Percentiles rank a stretch among this genome's conserved stretches.
Conservation (phyloP, 1,140 invertebrate genomes). For the Bombus pyrosoma region DNA sequence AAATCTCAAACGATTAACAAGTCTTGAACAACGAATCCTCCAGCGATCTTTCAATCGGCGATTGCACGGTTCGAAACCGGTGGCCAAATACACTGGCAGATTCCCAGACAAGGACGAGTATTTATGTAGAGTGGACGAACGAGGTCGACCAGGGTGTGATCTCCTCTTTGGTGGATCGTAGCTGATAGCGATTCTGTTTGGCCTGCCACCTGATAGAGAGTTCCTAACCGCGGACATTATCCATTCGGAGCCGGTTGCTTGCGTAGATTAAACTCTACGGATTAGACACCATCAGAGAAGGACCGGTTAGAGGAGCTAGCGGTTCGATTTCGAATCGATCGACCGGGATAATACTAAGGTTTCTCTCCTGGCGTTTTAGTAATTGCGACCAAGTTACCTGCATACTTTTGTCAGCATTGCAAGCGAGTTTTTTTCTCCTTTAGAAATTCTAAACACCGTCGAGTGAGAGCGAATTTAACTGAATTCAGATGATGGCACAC, state of each 20-base stretch:
- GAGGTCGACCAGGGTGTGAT: neutral
- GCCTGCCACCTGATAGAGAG: conserved; percentile 57
- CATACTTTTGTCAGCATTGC: neutral
- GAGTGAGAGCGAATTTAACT: neutral
- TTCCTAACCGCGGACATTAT: conserved; percentile 50
- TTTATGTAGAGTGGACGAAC: neutral
- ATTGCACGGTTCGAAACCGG: neutral
- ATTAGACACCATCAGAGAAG: conserved; percentile 40
- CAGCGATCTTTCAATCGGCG: too few relatives aligned
- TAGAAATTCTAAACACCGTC: neutral
- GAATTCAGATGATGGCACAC: neutral
- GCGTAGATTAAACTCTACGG: conserved; percentile 48
- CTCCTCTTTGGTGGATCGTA: conserved; percentile 54
- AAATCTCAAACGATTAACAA: neutral
- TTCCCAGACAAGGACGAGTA: conserved; percentile 1
- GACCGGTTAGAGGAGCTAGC: neutral
- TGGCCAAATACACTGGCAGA: neutral
- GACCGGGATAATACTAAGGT: neutral
- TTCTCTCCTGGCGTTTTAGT: conserved; percentile 2
- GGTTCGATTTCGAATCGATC: conserved; percentile 27
- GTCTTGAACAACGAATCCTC: neutral
- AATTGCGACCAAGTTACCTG: conserved; percentile 7
- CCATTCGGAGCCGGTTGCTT: conserved; percentile 19
- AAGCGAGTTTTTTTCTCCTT: neutral
- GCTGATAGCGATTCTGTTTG: conserved; percentile 64